Conservation (phyloP, 64 coral and sea anemone species). For the Catalaphyllia jardinei region DNA sequence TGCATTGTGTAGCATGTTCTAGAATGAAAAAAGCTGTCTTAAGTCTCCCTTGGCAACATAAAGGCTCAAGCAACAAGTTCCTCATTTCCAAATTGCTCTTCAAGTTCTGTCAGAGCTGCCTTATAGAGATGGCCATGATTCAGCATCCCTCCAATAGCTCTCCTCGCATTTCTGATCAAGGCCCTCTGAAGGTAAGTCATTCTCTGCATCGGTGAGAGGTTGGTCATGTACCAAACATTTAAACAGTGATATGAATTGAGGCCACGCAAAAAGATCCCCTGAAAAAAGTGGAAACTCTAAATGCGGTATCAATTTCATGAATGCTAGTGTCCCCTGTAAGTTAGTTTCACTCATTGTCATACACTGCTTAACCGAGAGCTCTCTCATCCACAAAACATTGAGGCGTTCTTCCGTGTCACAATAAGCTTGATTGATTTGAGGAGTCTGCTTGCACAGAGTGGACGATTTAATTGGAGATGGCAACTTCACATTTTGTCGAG, state of each 20-base stretch:
- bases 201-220: slow-evolving; percentile 51
- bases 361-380: background rate
- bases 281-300: slow-evolving; percentile 56
- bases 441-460: background rate
- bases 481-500: slow-evolving; percentile 7
- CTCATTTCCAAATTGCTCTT: slow-evolving; percentile 70
- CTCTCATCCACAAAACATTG: slow-evolving; percentile 23
- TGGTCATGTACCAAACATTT: slow-evolving; percentile 67
- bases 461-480: background rate
- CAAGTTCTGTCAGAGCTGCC: slow-evolving; percentile 50
- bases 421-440: background rate
- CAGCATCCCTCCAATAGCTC: slow-evolving; percentile 63
- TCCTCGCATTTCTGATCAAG: slow-evolving; percentile 40
- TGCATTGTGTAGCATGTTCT: slow-evolving; percentile 49
- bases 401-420: slow-evolving; percentile 12
- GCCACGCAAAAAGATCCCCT: slow-evolving; percentile 61
- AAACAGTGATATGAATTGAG: slow-evolving; percentile 61
- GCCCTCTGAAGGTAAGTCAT: slow-evolving; percentile 58
- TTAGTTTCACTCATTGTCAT: background rate
- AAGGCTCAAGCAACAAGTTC: slow-evolving; percentile 55
- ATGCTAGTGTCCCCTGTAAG: background rate
- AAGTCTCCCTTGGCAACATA: slow-evolving; percentile 30
- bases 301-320: slow-evolving; percentile 41
- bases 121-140: slow-evolving; percentile 73
- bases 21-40: background rate